Base-by-base conservation (phyloP, 2,888 invertebrate genomes). In the Linnaemya tessellans region DNA sequence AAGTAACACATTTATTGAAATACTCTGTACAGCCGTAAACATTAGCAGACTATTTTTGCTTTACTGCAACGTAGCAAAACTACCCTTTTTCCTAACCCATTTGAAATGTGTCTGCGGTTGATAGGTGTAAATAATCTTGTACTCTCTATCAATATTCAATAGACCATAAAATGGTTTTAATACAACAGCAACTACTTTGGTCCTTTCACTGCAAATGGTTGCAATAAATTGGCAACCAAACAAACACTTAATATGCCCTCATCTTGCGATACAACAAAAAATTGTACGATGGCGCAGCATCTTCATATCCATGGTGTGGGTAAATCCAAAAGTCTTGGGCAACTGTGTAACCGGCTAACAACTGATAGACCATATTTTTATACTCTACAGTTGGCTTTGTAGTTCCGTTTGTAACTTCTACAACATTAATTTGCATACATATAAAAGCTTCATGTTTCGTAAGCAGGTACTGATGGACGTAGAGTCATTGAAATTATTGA, bases 161-260 rank as follows among this genome's bases (percentile, higher is more conserved):
- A 91, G 92, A 90, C 92, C 91, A 92, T 92, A 92, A 92, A 92
- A 92, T 92, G 91, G 90, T 90, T 89, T 90, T 71, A 77, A 38
- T 46, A 30, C 74, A 43, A 49, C 67, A 54, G 38, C 35, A 30
- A 41, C 22, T 25, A 49, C 49, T 60, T 22, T 64, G 54, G 56
- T 54, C 54, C 35, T 71, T 71, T 54, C 46, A 64, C 18, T 65
- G 88, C 87, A 87, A 68, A 88, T 88, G 87, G 87, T 88, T 89
- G 90, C 90, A 90, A 89, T 60, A 38, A 60, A 60, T 90, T 89
- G 90, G 91, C 91, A 91, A 41, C 20, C 22, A 78, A 56, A 56
- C 67, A 78, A 30, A 62, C 60, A 62, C 10, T 58, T 56, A 90
- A 38, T 41, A 5, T 43, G 13, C 20, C 15, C n/a, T 18, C 49